phyloP scores from a whole-genome alignment of 2,888 invertebrate genomes.

The Heliconius hortense region DNA sequence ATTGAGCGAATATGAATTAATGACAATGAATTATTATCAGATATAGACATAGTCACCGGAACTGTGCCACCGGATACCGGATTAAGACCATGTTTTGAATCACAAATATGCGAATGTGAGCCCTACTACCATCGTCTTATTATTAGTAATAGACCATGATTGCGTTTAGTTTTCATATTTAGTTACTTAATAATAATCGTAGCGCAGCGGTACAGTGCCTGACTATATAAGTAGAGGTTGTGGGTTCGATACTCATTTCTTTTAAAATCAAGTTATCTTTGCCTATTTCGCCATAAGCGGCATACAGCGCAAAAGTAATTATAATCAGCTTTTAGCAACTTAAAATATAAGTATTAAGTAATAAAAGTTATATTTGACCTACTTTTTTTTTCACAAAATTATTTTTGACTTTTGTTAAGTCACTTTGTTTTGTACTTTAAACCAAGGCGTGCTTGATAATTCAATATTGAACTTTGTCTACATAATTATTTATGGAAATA shows the following conservation, averaged over 20 bases:
- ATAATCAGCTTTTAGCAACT: background rate
- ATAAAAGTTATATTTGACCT: background rate
- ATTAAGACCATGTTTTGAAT: constrained; percentile 24
- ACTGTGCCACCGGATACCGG: constrained; percentile 23
- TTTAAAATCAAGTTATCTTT: too few species aligned
- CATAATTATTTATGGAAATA: background rate
- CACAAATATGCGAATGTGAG: constrained; percentile 5
- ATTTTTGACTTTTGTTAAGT: background rate
- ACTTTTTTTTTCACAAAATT: background rate
- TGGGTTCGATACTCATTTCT: too few species aligned
- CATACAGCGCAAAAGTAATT: background rate
- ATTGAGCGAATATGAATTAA: constrained; percentile 33
- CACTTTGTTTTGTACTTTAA: background rate
- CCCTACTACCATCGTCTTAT: background rate
- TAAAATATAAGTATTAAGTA: background rate
- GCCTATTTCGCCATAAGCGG: background rate
- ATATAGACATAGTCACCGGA: constrained; percentile 34
- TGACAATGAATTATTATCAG: constrained; percentile 37
- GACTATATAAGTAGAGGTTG: too few species aligned
- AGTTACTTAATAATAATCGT: background rate
- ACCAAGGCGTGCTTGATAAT: background rate
- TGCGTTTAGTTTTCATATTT: background rate
- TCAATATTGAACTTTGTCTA: background rate
- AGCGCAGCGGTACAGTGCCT: too few species aligned
- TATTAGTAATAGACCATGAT: background rate